Evolutionary conservation across 2,888 invertebrate species (phyloP), one percentile per base, ranked within the genome.

Genomic region (Rotaria macrura): DNA sequence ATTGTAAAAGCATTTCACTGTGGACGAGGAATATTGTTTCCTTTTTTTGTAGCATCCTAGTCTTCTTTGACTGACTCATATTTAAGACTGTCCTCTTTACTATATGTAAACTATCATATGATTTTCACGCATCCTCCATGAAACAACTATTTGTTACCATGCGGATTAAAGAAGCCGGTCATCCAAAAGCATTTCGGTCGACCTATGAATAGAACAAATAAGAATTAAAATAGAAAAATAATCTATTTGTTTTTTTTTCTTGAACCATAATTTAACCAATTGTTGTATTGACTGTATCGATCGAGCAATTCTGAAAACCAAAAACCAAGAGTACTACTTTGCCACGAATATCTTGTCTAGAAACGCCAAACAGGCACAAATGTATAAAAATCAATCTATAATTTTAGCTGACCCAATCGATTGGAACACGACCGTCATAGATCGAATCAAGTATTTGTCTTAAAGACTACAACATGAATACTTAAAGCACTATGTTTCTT

Each of bases 91-190:
- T 20, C 14, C 17, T 52, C 20, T 17, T 1, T 5, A 17, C 17
- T 17, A 17, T 17, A 52, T 12, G 49, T 4, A 52, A 12, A 14
- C 47, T 47, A 12, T 4, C 9, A 12, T 12, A 12, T 12, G 12
- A 49, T 3, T 14, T 14, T 14, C 14, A 3, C 10, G 17, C 49
- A 12, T 14, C 17, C 49, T 12, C 17, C 14, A 5, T 14, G 14
- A 47, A 12, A 47, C 9, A 47, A 47, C 5, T 47, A 9, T 47
- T 12, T 47, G 47, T 57, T 74, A 74, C 74, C 40, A 25, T 91
- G 91, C 3, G 91, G 90, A 87, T 91, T 91, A 88, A 91, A 91
- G 89, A 91, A 91, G 0, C 91, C 91, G 34, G 91, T 90, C 91
- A 91, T 91, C 91, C 91, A 91, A 89, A 91, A 91, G 2, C 89